phyloP scores from a whole-genome alignment of 2,797 vertebrate species.

The Leontocebus nigricollis region DNA sequence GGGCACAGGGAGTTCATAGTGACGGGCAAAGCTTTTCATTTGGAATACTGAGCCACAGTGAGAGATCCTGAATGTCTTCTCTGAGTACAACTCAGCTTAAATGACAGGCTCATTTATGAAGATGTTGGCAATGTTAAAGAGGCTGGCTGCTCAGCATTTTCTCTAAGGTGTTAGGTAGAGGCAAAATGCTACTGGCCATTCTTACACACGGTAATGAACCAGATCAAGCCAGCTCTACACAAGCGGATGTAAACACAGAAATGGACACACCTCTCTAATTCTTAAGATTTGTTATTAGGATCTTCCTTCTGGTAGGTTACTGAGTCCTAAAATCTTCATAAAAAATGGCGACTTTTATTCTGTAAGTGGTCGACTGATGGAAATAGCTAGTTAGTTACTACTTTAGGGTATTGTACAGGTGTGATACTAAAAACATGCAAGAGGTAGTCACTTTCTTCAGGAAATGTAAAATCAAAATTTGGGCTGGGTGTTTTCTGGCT shows the following conservation, averaged over 20 bases:
- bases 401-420: not conserved
- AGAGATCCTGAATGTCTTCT: not conserved
- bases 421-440: not conserved
- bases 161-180: slow-evolving; percentile 40
- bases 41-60: fast-evolving
- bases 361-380: not conserved
- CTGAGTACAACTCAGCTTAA: not conserved
- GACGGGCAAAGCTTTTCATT: slow-evolving; percentile 48
- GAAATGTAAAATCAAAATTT: not conserved
- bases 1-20: not conserved
- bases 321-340: not conserved
- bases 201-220: slow-evolving; percentile 13
- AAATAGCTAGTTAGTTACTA: not conserved
- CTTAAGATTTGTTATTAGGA: not conserved
- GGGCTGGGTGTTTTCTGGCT: not conserved
- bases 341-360: not conserved
- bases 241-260: slow-evolving; percentile 49
- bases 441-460: not conserved
- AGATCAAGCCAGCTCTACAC: slow-evolving; percentile 34
- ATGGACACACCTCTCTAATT: not conserved
- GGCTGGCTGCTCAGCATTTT: not conserved
- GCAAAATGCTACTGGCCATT: slow-evolving; percentile 12
- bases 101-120: slow-evolving; percentile 29
- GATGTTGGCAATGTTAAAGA: slow-evolving; percentile 14
- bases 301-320: not conserved